Conservation (phyloP, 2,113 vertebrate species). For the Prochilodus magdalenae region DNA sequence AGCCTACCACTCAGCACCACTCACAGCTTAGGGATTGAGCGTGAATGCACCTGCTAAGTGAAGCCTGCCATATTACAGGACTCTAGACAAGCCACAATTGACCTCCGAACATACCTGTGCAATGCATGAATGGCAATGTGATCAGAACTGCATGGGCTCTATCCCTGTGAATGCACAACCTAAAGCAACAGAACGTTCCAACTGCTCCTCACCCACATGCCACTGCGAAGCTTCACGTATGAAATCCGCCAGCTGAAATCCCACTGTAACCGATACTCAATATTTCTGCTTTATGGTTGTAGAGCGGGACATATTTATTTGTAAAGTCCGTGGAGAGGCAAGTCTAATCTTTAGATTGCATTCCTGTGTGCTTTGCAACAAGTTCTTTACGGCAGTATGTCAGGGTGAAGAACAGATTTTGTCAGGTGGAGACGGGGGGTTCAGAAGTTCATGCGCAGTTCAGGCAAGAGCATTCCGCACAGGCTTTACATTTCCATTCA, state of each 20-base stretch:
- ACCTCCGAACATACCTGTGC: not conserved
- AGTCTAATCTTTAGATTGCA: conserved; percentile 61
- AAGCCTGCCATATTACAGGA: conserved; percentile 6
- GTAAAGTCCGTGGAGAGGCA: conserved; percentile 47
- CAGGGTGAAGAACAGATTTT: conserved; percentile 70
- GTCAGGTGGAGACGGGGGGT: conserved; percentile 73
- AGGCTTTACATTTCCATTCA: conserved; percentile 68
- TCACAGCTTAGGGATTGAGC: conserved; percentile 58
- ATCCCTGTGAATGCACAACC: not conserved
- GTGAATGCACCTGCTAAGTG: conserved; percentile 63
- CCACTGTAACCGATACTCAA: conserved; percentile 34
- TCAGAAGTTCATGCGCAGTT: conserved; percentile 80
- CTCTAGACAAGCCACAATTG: not conserved
- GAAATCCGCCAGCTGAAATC: conserved; percentile 14
- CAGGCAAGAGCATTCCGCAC: conserved; percentile 68
- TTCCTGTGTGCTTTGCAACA: conserved; percentile 60
- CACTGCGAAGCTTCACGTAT: not conserved
- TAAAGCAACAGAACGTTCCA: not conserved
- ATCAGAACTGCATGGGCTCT: not conserved
- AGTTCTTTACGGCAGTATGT: conserved; percentile 65
- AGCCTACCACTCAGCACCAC: conserved; percentile 65
- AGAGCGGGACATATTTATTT: conserved; percentile 59
- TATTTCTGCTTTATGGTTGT: conserved; percentile 41
- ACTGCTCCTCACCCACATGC: not conserved
- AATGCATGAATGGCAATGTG: not conserved